Evolutionary conservation across 2,113 vertebrate species (phyloP).

Genomic region (Channa maculata): DNA sequence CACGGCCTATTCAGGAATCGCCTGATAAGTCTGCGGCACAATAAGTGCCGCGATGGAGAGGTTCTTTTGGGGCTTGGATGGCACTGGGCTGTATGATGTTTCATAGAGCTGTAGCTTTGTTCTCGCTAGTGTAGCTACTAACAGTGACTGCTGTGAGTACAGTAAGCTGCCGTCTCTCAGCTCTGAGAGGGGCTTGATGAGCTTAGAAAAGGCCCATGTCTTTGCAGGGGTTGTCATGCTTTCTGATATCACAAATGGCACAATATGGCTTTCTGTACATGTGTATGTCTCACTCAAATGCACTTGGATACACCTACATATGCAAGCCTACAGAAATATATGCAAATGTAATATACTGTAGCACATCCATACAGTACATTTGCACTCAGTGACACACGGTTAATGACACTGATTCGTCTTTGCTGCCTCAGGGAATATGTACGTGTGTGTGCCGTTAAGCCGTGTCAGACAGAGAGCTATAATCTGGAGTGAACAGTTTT

Average conservation of each 20-base stretch:
- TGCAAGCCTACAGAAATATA: slow-evolving; percentile 13
- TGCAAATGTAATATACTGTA: slow-evolving; percentile 23
- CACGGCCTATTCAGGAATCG: slow-evolving; percentile 53
- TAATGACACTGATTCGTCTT: slow-evolving; percentile 38
- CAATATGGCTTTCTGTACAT: slow-evolving; percentile 8
- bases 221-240: slow-evolving; percentile 42
- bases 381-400: slow-evolving; percentile 23
- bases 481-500: slow-evolving; percentile 71
- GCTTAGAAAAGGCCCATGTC: slow-evolving; percentile 38
- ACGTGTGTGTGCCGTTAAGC: slow-evolving; percentile 53
- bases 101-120: slow-evolving; percentile 59
- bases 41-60: slow-evolving; percentile 51
- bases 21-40: slow-evolving; percentile 68
- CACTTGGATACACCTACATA: not conserved
- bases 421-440: slow-evolving; percentile 33
- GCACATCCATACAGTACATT: slow-evolving; percentile 15
- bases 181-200: slow-evolving; percentile 48
- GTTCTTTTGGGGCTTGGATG: slow-evolving; percentile 67
- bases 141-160: slow-evolving; percentile 26
- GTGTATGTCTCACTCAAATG: slow-evolving; percentile 8
- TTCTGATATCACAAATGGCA: slow-evolving; percentile 49
- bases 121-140: slow-evolving; percentile 45
- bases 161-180: slow-evolving; percentile 50
- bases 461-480: slow-evolving; percentile 62
- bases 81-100: slow-evolving; percentile 50